These are phyloP conservation scores for Himalopsyche phryganea DNA, from an alignment of 1,140 invertebrate species.

Conservation along the genomic window DNA sequence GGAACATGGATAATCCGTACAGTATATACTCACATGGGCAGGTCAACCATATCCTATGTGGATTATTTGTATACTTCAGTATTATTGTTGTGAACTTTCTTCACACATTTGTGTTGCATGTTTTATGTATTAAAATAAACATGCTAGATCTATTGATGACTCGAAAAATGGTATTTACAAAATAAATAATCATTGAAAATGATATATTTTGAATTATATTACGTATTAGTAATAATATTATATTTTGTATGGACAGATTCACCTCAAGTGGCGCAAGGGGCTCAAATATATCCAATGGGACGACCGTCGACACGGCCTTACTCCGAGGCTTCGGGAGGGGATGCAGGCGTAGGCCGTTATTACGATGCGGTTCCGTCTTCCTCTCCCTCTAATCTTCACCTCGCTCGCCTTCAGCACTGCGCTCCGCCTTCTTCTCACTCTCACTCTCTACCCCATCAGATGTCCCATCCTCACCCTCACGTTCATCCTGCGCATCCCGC, in stretches of 20 bases:
- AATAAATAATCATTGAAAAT: not conserved
- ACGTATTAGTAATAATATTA: too few relatives aligned
- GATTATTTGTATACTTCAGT: not conserved
- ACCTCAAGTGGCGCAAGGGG: conserved; percentile 57
- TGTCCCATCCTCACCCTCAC: conserved; percentile 3
- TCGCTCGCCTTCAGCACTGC: conserved; percentile 43
- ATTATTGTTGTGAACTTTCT: not conserved
- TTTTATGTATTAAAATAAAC: conserved; percentile 1
- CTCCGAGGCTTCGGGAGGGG: conserved; percentile 42
- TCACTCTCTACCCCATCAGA: conserved; percentile 15
- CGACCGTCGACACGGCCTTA: conserved; percentile 27
- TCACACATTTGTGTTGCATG: not conserved
- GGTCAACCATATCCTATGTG: too few relatives aligned
- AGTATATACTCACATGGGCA: too few relatives aligned
- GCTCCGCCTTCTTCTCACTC: conserved; percentile 26
- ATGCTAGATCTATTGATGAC: not conserved
- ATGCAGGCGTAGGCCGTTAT: conserved; percentile 48
- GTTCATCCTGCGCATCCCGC: conserved; percentile 67
- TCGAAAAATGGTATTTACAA: not conserved
- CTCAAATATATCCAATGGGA: conserved; percentile 61
- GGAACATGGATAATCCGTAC: too few relatives aligned
- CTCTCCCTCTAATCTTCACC: conserved; percentile 48
- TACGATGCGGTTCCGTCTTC: conserved; percentile 59
- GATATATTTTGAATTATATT: not conserved
- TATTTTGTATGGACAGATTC: too few relatives aligned